Evolutionary conservation across 2,113 vertebrate genomes (phyloP).

Genomic region (Lagopus muta): DNA sequence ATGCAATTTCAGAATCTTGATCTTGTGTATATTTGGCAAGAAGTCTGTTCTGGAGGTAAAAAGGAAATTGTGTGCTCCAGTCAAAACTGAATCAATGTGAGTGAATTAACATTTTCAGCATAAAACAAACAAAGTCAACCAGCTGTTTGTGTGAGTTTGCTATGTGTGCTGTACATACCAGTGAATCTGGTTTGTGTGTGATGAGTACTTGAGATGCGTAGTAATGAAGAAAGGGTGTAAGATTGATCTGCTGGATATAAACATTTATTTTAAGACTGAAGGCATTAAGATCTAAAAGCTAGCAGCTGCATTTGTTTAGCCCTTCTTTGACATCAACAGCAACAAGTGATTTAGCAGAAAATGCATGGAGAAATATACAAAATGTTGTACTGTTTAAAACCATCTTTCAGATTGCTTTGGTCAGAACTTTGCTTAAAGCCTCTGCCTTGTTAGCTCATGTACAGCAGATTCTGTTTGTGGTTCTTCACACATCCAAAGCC

Average conservation of each 20-base stretch:
- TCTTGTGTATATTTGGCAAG: neutral
- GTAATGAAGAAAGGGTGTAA: neutral
- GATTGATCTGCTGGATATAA: neutral
- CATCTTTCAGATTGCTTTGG: neutral
- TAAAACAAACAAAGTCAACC: neutral
- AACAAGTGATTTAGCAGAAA: neutral
- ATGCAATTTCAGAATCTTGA: neutral
- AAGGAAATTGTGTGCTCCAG: neutral
- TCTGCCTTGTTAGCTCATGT: neutral
- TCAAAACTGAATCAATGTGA: neutral
- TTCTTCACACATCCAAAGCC: neutral
- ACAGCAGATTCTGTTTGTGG: neutral
- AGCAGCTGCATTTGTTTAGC: conserved; percentile 1
- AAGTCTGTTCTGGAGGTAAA: neutral
- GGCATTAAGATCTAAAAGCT: neutral
- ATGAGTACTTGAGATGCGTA: neutral
- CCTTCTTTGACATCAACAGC: neutral
- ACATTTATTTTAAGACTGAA: neutral
- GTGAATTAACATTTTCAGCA: neutral
- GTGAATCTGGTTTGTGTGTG: neutral
- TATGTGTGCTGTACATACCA: neutral
- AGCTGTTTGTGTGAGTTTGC: neutral
- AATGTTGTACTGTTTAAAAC: neutral
- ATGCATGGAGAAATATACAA: neutral
- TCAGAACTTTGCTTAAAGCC: neutral